Conservation (phyloP, 2,797 vertebrate genomes). For the Urophycis tenuis region DNA sequence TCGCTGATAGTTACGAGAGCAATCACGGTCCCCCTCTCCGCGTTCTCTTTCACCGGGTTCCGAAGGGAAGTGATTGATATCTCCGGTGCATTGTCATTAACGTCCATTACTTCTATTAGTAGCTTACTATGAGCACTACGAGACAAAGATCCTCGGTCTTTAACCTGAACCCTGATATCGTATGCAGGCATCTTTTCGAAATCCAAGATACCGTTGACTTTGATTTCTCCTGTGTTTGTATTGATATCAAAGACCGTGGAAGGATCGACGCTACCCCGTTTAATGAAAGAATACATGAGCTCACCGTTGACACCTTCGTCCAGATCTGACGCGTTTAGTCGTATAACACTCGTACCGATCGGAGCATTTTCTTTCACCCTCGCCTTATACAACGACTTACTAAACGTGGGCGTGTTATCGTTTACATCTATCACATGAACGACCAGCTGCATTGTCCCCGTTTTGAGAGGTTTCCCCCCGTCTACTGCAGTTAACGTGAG, state of each 20-base stretch:
- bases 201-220: constrained; percentile 57
- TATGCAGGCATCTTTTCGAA: constrained; percentile 65
- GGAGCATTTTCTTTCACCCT: constrained; percentile 64
- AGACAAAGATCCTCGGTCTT: constrained; percentile 63
- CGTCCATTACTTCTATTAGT: constrained; percentile 59
- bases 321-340: constrained; percentile 56
- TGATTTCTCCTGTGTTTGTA: constrained; percentile 64
- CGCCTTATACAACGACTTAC: constrained; percentile 59
- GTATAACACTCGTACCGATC: constrained; percentile 45
- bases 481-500: constrained; percentile 69
- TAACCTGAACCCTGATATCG: constrained; percentile 68
- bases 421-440: constrained; percentile 70
- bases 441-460: constrained; percentile 64
- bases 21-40: constrained; percentile 55
- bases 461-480: constrained; percentile 64
- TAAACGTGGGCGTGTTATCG: constrained; percentile 68
- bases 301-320: constrained; percentile 64
- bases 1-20: constrained; percentile 63
- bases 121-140: constrained; percentile 68
- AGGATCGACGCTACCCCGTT: constrained; percentile 44
- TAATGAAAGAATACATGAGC: constrained; percentile 66
- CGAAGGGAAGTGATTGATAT: constrained; percentile 57
- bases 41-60: constrained; percentile 59
- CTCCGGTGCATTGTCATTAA: constrained; percentile 63
- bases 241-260: constrained; percentile 54